A percentile compares a stretch with the other conserved stretches of the same genome.
phyloP scores from a whole-genome alignment of 2,888 invertebrate genomes.

The Anodontia alba region DNA sequence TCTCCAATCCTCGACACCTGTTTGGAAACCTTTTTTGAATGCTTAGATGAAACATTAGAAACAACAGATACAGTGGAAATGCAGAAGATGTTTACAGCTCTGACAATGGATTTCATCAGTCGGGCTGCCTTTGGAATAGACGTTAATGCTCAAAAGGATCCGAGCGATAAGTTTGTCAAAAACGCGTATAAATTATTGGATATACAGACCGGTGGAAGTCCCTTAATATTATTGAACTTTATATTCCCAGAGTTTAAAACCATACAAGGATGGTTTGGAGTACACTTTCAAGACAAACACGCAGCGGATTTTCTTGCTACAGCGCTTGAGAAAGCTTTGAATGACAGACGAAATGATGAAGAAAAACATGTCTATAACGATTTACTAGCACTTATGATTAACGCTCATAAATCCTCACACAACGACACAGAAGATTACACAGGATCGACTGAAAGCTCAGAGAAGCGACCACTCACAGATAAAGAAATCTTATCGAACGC shows the following conservation, averaged over 20 bases:
- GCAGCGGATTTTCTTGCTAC: slow-evolving; percentile 37
- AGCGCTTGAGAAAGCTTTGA: slow-evolving; percentile 45
- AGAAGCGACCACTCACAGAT: slow-evolving; percentile 57
- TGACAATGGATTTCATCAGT: slow-evolving; percentile 65
- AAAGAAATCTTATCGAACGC: slow-evolving; percentile 75
- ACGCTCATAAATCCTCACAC: neutral
- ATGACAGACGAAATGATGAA: slow-evolving; percentile 15
- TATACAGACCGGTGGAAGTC: neutral
- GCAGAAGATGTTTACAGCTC: slow-evolving; percentile 33
- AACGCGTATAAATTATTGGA: slow-evolving; percentile 51
- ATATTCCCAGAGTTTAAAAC: slow-evolving; percentile 44
- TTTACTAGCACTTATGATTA: slow-evolving; percentile 45
- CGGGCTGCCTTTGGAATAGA: slow-evolving; percentile 63
- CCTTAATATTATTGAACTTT: slow-evolving; percentile 36
- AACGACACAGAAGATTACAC: neutral
- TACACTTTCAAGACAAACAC: slow-evolving; percentile 30
- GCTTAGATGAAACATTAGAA: slow-evolving; percentile 25
- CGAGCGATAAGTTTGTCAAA: slow-evolving; percentile 55
- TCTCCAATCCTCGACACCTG: slow-evolving; percentile 40
- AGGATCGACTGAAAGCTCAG: neutral
- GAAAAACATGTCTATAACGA: slow-evolving; percentile 24
- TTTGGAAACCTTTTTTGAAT: slow-evolving; percentile 41
- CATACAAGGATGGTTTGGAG: neutral
- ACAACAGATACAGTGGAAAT: slow-evolving; percentile 39
- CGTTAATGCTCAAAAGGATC: slow-evolving; percentile 61